Evolutionary conservation across 2,888 invertebrate species (phyloP), one percentile per base, ranked within the genome.

Genomic region (Heliconius cydno): DNA sequence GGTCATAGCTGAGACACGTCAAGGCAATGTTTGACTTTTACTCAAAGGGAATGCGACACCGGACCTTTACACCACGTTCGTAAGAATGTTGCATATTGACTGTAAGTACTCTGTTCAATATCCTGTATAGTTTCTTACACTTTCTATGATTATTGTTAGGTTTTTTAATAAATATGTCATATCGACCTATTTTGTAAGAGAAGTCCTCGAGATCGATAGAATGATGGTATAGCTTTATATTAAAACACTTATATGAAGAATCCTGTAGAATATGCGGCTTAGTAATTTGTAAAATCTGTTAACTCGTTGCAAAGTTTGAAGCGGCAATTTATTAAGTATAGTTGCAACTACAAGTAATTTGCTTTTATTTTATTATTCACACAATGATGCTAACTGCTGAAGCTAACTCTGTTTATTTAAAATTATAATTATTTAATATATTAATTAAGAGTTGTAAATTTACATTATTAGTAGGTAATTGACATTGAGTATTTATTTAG

Each of bases 251-350:
- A 87, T 87, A 86, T 81, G 80, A 81, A 81, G 82, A 82, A 80
- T 79, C 81, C 84, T 86, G 84, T 84, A 85, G 82, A 82, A 84
- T 84, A 84, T 85, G 84, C 84, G 85, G 84, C 83, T 84, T 84
- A 82, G 85, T 85, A 85, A 88, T 89, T 88, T 88, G 86, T 87
- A 87, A 85, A 87, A 88, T 86, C 84, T 87, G 86, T 85, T 86
- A 87, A 86, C 85, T 86, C 81, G 84, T 84, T 85, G 87, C 85
- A 85, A 86, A 85, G 78, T 80, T 81, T 84, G 86, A 85, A 88
- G 85, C 81, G 71, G 84, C 83, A 38, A 88, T 90, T 86, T 86
- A 86, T 88, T 88, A 41, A 41, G 12, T 41, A 86, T 86, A 87
- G 85, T 87, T 78, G 80, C 79, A 79, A 80, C 66, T 81, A 41